Conservation (phyloP, 2,888 invertebrate species). For the Hipparchia sbordonii region DNA sequence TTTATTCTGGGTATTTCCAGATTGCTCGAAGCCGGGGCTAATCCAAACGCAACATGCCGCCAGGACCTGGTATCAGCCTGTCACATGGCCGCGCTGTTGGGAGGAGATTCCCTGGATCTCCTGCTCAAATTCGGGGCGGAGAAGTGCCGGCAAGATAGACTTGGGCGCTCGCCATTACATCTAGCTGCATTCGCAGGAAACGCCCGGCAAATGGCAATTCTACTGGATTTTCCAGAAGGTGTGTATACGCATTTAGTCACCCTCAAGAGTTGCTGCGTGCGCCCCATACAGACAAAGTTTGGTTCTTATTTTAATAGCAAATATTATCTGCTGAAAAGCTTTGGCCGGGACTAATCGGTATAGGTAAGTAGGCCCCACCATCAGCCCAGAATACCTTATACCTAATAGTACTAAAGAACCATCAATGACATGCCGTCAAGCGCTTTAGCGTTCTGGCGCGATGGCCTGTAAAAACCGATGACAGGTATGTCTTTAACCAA, state of each 20-base stretch:
- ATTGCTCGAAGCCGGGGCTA: constrained; percentile 72
- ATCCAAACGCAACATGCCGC: constrained; percentile 77
- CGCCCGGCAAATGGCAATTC: constrained; percentile 66
- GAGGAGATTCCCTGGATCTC: constrained; percentile 63
- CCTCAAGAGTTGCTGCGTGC: too few relatives aligned
- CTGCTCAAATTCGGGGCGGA: constrained; percentile 74
- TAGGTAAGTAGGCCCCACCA: too few relatives aligned
- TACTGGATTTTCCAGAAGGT: constrained; percentile 74
- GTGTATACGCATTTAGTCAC: constrained; percentile 6
- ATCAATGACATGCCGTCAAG: too few relatives aligned
- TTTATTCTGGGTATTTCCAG: constrained; percentile 48
- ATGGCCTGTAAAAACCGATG: too few relatives aligned
- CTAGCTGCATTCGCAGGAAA: constrained; percentile 77
- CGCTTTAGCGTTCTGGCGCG: too few relatives aligned
- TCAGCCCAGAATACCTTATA: too few relatives aligned
- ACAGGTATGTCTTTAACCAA: too few relatives aligned
- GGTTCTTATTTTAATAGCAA: too few relatives aligned
- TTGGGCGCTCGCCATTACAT: constrained; percentile 76
- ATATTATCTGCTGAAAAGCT: too few relatives aligned
- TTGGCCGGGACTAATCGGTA: too few relatives aligned
- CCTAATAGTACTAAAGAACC: too few relatives aligned
- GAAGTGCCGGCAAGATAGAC: constrained; percentile 64
- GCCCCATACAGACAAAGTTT: too few relatives aligned
- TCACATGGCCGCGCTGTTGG: constrained; percentile 71
- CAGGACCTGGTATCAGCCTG: constrained; percentile 70